Evolutionary conservation across 2,113 vertebrate species (phyloP), one percentile per base, ranked within the genome.

Genomic region (Poeciliopsis turrubarensis): DNA sequence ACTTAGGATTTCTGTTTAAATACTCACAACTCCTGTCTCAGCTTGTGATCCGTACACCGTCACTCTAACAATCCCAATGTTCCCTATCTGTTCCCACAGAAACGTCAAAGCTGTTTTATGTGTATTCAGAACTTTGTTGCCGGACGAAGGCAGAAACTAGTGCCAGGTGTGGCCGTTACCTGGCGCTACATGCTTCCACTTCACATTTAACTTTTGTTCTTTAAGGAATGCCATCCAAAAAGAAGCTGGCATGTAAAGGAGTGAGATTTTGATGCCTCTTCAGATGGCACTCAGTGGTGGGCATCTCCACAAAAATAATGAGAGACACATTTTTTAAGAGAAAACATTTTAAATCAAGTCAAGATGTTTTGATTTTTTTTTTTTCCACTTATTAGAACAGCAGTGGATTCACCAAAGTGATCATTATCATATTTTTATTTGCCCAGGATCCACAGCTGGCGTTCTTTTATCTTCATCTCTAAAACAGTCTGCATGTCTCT

Each of bases 331-430:
- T 78, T 80, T 72, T 17, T 1, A 32, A 83, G 60, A 47, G 15
- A 71, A 65, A 25, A 65, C 54, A 68, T 63, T 12, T 65, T 15
- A 80, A 83, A 83, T 77, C 15, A 72, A 81, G 30, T 73, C 68
- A 76, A 81, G 65, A 68, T 22, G 61, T 69, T 61, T 37, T 51
- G 62, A 34, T 71, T 31, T 37, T 73, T 68, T 41, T 30, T 30
- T 44, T 51, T 82, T 69, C 29, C 37, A 75, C 25, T 81, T 70
- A 81, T 71, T 34, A 25, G 1, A 60, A 32, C 34, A 62, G 65
- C 13, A 76, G 27, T 64, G 72, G 72, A 32, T 65, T 6, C 27
- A 51, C n/a, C 39, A 75, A 47, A 75, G 17, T 57, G 61, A 67
- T 70, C 15, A 70, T 74, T 65, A 51, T 73, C 68, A 75, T 62